Evolutionary conservation across 1,140 invertebrate genomes (phyloP).

Genomic region (Sycophila sp.): DNA sequence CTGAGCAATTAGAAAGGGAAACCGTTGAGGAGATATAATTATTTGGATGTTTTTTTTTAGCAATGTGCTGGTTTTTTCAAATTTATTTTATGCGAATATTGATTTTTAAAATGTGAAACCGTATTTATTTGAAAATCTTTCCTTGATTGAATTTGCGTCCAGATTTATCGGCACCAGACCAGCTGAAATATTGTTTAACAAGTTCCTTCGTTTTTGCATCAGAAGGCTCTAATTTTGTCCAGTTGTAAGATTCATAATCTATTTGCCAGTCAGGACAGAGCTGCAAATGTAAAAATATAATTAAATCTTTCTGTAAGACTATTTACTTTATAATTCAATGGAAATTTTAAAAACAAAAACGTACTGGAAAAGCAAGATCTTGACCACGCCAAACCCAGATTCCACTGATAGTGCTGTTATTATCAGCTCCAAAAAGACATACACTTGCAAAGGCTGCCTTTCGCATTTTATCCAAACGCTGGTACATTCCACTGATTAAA

Average conservation of each 20-base stretch:
- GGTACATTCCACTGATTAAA: conserved; percentile 85
- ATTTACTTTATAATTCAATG: not conserved
- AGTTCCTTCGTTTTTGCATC: conserved; percentile 87
- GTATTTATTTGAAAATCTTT: conserved; percentile 97
- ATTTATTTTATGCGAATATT: conserved; percentile 44
- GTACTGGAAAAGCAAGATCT: conserved; percentile 89
- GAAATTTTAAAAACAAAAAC: conserved; percentile 45
- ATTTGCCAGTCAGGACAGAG: conserved; percentile 92
- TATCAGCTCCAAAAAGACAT: conserved; percentile 92
- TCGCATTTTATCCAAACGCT: conserved; percentile 97
- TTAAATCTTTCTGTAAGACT: not conserved
- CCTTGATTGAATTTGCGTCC: conserved; percentile 97
- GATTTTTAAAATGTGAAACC: conserved; percentile 31
- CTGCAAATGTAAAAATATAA: conserved; percentile 63
- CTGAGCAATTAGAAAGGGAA: conserved; percentile 4
- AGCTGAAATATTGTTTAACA: conserved; percentile 92
- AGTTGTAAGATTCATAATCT: conserved; percentile 96
- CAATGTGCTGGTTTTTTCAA: conserved; percentile 43
- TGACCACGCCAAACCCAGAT: conserved; percentile 98
- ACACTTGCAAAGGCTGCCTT: conserved; percentile 96
- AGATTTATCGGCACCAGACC: conserved; percentile 87
- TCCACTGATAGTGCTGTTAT: conserved; percentile 93
- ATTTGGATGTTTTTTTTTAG: conserved; percentile 41
- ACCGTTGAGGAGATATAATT: conserved; percentile 17
- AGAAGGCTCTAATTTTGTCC: conserved; percentile 93